phyloP scores from a whole-genome alignment of 2,797 vertebrate species.

The Phrynocephalus guinanensis region DNA sequence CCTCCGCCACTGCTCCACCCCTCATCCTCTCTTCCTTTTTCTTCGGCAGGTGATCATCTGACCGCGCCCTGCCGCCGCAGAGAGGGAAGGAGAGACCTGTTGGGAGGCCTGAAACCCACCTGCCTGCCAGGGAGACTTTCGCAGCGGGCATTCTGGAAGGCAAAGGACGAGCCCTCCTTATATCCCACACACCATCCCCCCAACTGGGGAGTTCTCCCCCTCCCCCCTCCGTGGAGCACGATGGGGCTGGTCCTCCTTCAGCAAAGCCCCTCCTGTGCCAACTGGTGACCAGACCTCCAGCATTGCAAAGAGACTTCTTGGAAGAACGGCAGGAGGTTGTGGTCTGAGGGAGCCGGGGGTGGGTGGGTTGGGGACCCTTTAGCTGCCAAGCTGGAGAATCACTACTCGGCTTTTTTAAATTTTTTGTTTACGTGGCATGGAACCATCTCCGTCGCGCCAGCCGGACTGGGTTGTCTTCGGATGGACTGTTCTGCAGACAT shows the following conservation, averaged over 20 bases:
- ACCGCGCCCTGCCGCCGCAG: neutral
- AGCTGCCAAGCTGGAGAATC: neutral
- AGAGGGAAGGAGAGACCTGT: conserved; percentile 16
- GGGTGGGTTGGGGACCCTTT: neutral
- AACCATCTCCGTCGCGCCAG: neutral
- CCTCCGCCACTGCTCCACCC: too few relatives aligned
- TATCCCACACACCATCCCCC: neutral
- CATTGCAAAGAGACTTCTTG: conserved; percentile 17
- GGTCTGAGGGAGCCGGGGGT: too few relatives aligned
- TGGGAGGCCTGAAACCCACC: conserved; percentile 10
- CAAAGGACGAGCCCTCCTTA: neutral
- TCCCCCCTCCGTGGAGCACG: conserved; percentile 15
- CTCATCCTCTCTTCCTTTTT: rapidly evolving
- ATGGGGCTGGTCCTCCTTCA: neutral
- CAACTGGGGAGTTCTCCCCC: neutral
- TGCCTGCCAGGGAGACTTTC: neutral
- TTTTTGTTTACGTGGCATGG: neutral
- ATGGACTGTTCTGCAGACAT: too few relatives aligned
- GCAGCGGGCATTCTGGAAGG: neutral
- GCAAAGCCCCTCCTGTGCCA: neutral
- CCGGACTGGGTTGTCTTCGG: neutral
- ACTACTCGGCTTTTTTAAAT: neutral
- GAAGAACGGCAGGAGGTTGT: rapidly evolving
- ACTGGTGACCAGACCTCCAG: neutral
- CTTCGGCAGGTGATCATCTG: conserved; percentile 56